Evolutionary conservation across 2,113 vertebrate species (phyloP).

Genomic region (Alligator mississippiensis): DNA sequence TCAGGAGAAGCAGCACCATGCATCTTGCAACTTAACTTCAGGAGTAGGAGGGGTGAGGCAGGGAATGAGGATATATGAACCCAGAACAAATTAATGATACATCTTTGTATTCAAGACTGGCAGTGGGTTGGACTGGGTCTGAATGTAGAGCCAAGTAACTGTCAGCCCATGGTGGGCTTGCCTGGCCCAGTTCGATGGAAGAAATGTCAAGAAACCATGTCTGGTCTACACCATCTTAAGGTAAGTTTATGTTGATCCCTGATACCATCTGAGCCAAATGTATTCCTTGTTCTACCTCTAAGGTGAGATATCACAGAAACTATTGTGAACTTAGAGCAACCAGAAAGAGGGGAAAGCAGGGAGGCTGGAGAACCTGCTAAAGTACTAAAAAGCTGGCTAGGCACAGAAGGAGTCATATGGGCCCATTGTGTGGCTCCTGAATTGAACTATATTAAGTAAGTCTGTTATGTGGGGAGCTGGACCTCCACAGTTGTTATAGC

Average conservation of each 20-base stretch:
- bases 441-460: not conserved
- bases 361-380: not conserved
- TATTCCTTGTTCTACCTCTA: slow-evolving; percentile 45
- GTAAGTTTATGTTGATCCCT: slow-evolving; percentile 40
- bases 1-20: not conserved
- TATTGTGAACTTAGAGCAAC: slow-evolving; percentile 16
- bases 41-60: slow-evolving; percentile 2
- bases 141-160: slow-evolving; percentile 47
- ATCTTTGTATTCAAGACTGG: slow-evolving; percentile 38
- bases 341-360: not conserved
- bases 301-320: not conserved
- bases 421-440: not conserved
- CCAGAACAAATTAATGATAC: not conserved
- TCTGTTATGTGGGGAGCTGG: not conserved
- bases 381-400: not conserved
- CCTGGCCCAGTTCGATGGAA: not conserved
- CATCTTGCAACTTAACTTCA: not conserved
- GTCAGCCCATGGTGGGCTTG: slow-evolving; percentile 3
- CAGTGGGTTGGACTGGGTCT: slow-evolving; percentile 40
- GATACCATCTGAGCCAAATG: not conserved
- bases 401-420: not conserved
- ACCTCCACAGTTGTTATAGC: not conserved
- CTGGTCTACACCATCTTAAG: not conserved
- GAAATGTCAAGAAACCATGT: slow-evolving; percentile 22
- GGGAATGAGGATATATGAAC: not conserved